Conservation (phyloP, 2,113 vertebrate genomes). For the Larimichthys crocea region DNA sequence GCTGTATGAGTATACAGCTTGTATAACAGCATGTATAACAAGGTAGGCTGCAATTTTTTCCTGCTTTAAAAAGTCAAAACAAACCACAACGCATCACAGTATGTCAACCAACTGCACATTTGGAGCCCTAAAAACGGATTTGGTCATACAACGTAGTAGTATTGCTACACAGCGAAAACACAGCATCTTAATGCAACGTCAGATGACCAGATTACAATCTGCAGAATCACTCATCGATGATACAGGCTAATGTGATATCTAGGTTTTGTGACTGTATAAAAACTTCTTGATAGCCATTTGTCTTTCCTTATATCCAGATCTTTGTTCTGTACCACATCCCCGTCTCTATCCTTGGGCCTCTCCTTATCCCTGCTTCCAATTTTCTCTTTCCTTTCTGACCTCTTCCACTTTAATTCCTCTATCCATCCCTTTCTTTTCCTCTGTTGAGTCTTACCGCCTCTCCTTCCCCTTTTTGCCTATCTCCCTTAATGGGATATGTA, state of each 20-base stretch:
- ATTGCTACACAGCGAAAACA: no score
- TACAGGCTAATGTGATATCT: background rate
- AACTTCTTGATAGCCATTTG: background rate
- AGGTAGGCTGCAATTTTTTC: no score
- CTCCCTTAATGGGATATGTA: constrained; percentile 51
- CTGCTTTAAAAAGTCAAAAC: no score
- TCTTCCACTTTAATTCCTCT: constrained; percentile 1
- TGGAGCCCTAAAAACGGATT: no score
- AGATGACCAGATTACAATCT: no score
- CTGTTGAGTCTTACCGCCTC: constrained; percentile 8
- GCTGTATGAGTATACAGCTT: no score
- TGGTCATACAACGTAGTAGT: no score
- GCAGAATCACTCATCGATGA: background rate
- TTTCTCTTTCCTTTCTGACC: constrained; percentile 16
- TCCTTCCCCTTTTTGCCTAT: constrained; percentile 11
- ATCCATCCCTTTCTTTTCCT: constrained; percentile 14
- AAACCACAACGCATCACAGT: no score
- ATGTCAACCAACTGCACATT: no score
- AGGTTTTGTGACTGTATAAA: background rate
- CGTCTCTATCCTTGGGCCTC: background rate
- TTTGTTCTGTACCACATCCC: constrained; percentile 7
- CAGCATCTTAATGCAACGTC: no score
- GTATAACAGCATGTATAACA: no score
- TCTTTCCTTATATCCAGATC: background rate
- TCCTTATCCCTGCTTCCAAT: constrained; percentile 6